A percentile compares a stretch with the other conserved stretches of the same genome.
These are phyloP conservation scores for Otis tarda DNA, from an alignment of 2,113 vertebrate species.

Conservation along the genomic window DNA sequence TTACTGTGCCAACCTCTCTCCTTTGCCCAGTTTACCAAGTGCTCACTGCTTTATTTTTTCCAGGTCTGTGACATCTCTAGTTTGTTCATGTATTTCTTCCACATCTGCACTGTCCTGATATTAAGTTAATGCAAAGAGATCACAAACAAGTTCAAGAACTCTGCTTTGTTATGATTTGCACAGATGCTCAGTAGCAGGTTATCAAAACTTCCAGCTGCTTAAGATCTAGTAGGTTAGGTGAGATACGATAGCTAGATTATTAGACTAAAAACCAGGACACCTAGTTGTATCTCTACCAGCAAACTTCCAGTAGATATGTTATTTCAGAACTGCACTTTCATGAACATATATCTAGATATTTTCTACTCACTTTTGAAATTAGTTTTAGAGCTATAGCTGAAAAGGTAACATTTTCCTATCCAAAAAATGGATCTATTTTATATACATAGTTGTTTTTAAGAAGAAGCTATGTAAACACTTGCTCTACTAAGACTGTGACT, in stretches of 20 bases:
- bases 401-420: neutral
- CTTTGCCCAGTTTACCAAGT: neutral
- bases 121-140: neutral
- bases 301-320: neutral
- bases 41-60: neutral
- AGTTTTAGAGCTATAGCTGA: neutral
- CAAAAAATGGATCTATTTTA: neutral
- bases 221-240: neutral
- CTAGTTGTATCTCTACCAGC: neutral
- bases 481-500: neutral
- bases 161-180: neutral
- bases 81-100: neutral
- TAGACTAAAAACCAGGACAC: neutral
- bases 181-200: neutral
- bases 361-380: neutral
- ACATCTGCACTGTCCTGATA: neutral
- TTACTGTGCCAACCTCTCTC: neutral
- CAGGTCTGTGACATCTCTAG: neutral
- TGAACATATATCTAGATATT: neutral
- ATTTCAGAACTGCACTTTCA: neutral
- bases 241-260: neutral
- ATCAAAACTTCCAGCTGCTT: neutral
- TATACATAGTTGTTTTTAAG: neutral
- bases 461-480: neutral
- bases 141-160: neutral